phyloP scores from a whole-genome alignment of 2,113 vertebrate species.

The Saguinus midas region DNA sequence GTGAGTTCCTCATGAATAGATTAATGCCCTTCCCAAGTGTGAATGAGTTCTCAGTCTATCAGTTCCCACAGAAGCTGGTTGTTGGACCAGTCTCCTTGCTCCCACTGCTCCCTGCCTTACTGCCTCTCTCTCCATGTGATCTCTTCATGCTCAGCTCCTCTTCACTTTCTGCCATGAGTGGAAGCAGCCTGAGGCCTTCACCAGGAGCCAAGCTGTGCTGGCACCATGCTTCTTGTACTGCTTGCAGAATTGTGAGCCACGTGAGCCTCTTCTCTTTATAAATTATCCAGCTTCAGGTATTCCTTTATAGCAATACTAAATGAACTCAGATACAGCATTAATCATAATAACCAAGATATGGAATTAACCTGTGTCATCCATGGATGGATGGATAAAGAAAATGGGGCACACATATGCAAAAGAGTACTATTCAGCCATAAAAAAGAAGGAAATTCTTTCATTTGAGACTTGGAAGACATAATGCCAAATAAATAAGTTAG shows the following conservation, averaged over 20 bases:
- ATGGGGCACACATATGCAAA: rapidly evolving
- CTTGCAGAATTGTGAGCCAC: neutral
- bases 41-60: neutral
- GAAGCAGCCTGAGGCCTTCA: neutral
- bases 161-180: neutral
- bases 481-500: neutral
- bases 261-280: neutral
- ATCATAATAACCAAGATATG: neutral
- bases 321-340: neutral
- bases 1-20: neutral
- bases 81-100: neutral
- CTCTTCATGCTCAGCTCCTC: neutral
- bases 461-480: neutral
- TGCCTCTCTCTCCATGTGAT: neutral
- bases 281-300: neutral
- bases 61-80: neutral
- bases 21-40: neutral
- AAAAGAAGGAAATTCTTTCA: neutral
- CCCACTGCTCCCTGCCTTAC: neutral
- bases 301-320: neutral
- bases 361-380: neutral
- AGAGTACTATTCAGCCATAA: too few relatives aligned
- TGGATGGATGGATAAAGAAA: neutral
- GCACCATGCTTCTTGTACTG: neutral
- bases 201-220: neutral